Base-by-base conservation (phyloP, 2,888 invertebrate species). In the Nasonovia ribisnigri region DNA sequence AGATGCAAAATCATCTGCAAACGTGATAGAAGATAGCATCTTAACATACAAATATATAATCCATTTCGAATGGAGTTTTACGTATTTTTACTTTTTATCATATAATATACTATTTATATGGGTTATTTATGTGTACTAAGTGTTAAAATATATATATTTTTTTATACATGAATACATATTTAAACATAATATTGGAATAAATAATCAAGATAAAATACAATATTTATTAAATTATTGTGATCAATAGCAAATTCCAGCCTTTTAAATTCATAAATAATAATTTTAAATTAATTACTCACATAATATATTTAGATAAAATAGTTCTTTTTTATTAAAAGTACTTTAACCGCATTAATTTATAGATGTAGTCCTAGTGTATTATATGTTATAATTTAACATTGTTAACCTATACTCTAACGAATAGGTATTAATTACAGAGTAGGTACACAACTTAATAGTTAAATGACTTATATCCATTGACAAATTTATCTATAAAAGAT, bases 291-390 rank as follows among this genome's bases (percentile, higher is more conserved):
- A 51, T 10, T 77, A 36, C 36, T 8, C 10, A 51, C 24, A 24
- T 51, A 77, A 20, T 67, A 20, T n/a, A 51, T 24, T 88, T 88
- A 51, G 24, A 51, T 36, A 88, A 24, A 88, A 90, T 24, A 36
- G 67, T 67, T 20, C n/a, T 90, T 60, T 43, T 60, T 54, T 29
- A 46, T 46, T 46, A 11, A 46, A 11, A 11, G 11, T 43, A 90
- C 36, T 46, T 90, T 90, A 90, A 90, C 90, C 48, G n/a, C 26
- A n/a, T 67, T 67, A n/a, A 67, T 67, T 90, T 16, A 90, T 67
- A 67, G n/a, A 90, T 42, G 1, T 36, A 60, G 60, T 42, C 84
- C 26, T 91, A 51, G 84, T 42, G 42, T 16, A 91, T 51, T 46
- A 67, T 46, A 46, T n/a, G 13, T 10, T 90, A 46, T 77, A 36